A percentile compares a stretch with the other conserved stretches of the same genome.
Conservation (phyloP, 2,797 vertebrate genomes). For the Pseudomugil gertrudae region DNA sequence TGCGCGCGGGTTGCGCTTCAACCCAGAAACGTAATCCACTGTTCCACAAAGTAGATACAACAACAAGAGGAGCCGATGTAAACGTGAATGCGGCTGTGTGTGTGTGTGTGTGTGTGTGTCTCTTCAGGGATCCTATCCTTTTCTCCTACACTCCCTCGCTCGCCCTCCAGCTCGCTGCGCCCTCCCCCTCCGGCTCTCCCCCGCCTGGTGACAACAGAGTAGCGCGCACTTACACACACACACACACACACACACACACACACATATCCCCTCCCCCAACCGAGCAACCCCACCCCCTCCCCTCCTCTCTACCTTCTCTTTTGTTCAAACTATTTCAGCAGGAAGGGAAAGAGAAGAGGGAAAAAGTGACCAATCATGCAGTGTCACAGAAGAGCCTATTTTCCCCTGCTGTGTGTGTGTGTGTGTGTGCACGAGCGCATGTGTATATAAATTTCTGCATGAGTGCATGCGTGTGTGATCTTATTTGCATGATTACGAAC, state of each 20-base stretch:
- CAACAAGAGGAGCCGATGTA: constrained; percentile 35
- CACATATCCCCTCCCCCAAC: constrained; percentile 73
- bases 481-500: constrained; percentile 14
- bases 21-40: constrained; percentile 61
- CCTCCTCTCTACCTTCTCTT: constrained; percentile 65
- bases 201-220: constrained; percentile 76
- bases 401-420: constrained; percentile 41
- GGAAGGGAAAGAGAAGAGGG: constrained; percentile 72
- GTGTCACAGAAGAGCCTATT: constrained; percentile 67
- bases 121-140: constrained; percentile 72
- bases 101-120: constrained; percentile 26
- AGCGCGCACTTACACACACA: constrained; percentile 21
- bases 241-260: constrained; percentile 7
- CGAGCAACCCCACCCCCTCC: constrained; percentile 54
- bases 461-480: constrained; percentile 10
- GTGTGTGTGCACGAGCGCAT: constrained; percentile 22
- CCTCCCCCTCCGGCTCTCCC: constrained; percentile 47
- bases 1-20: constrained; percentile 27
- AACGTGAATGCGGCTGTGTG: constrained; percentile 21
- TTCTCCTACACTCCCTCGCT: constrained; percentile 67
- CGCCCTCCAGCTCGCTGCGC: constrained; percentile 55
- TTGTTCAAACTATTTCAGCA: constrained; percentile 83
- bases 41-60: constrained; percentile 53
- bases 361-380: constrained; percentile 81
- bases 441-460: constrained; percentile 24